Evolutionary conservation across 2,888 invertebrate species (phyloP).

Genomic region (Eumacrocentrus americanus): DNA sequence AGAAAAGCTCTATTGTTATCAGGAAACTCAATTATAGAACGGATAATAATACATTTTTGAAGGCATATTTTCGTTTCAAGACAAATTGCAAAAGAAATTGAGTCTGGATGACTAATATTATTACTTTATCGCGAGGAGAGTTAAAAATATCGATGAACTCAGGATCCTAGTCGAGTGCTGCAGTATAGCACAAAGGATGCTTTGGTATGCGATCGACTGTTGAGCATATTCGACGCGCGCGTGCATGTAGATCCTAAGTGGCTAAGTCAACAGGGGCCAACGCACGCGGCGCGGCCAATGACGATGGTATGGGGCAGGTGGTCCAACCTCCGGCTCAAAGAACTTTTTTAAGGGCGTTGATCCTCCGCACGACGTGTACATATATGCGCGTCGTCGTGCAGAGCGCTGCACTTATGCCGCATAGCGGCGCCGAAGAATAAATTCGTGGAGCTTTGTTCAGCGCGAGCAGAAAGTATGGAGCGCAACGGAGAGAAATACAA

Average conservation of each 20-base stretch:
- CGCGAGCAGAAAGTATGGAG: slow-evolving; percentile 13
- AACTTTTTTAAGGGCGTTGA: slow-evolving; percentile 58
- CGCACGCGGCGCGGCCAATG: slow-evolving; percentile 49
- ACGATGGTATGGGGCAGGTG: slow-evolving; percentile 55
- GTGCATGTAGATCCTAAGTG: slow-evolving; percentile 48
- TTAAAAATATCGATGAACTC: slow-evolving; percentile 18
- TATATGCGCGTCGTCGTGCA: slow-evolving; percentile 29
- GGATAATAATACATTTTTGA: too few species aligned
- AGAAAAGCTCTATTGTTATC: too few species aligned
- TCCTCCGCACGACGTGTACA: slow-evolving; percentile 42
- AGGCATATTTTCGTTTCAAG: too few species aligned
- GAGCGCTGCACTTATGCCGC: slow-evolving; percentile 23
- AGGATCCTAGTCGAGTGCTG: slow-evolving; percentile 15
- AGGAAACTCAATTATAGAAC: too few species aligned
- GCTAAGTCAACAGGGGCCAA: slow-evolving; percentile 53
- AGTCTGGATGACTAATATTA: too few species aligned
- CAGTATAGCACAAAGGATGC: slow-evolving; percentile 17
- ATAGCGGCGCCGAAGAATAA: slow-evolving; percentile 10
- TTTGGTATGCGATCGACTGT: slow-evolving; percentile 22
- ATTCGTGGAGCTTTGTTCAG: slow-evolving; percentile 24
- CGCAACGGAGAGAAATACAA: slow-evolving; percentile 16
- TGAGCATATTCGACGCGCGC: slow-evolving; percentile 16
- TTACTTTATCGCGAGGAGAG: not conserved
- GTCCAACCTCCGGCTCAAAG: slow-evolving; percentile 52
- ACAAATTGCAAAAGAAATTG: too few species aligned